Evolutionary conservation across 2,888 invertebrate species (phyloP), one percentile per base, ranked within the genome.

Genomic region (Malthinus flaveolus): DNA sequence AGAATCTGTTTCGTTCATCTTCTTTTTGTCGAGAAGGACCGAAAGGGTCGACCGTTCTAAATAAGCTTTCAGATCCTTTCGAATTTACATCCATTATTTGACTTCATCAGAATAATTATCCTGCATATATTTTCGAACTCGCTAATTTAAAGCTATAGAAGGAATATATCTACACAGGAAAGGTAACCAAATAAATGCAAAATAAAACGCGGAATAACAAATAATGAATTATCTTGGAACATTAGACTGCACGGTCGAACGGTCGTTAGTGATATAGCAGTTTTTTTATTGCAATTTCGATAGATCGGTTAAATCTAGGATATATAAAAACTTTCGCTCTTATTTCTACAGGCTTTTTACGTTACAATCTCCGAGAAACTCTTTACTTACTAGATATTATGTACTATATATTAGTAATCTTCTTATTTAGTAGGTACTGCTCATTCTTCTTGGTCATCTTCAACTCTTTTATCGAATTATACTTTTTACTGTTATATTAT

Each of bases 71-170:
- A 5, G 23, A 23, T 23, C 5, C 23, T 23, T 13, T 7, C 12
- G 9, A 42, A 42, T 42, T 42, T 42, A 42, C 39, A 42, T 42
- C 15, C 12, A 42, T 42, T 23, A 42, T 42, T 42, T 42, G 39
- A 42, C 39, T 42, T 42, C 39, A 23, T n/a, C n/a, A n/a, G n/a
- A n/a, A n/a, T 15, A 42, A 42, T 42, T 42, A 15, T 42, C 39
- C 23, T 42, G 39, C 23, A 12, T 12, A 42, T 23, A 23, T 42
- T 15, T 42, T 3, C n/a, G 39, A 6, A 15, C 13, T 39, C 8
- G 5, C 10, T 42, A 15, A 42, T 42, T 8, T 42, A 42, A 15
- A 7, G 39, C 9, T n/a, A 23, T 15, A 9, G 8, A 13, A 9
- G 15, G 23, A 42, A 42, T 42, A 23, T 5, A 5, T 23, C 23